These are phyloP conservation scores for Plectus sambesii DNA, from an alignment of 1,140 invertebrate species.

Conservation along the genomic window DNA sequence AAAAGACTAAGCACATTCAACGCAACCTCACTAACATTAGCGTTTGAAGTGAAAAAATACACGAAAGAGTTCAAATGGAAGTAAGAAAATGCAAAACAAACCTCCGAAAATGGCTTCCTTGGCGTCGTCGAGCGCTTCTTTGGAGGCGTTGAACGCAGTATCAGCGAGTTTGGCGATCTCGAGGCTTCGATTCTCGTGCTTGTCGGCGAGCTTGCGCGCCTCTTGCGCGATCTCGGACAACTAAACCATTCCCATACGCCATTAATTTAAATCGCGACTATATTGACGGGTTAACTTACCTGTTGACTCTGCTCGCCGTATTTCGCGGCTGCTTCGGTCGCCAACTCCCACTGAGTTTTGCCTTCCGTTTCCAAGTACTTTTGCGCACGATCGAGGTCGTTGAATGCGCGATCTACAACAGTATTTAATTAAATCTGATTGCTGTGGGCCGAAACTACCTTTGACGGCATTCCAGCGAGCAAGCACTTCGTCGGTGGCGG, in stretches of 20 bases:
- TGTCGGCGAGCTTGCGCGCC: slow-evolving; percentile 24
- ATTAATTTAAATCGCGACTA: background rate
- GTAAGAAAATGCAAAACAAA: slow-evolving; percentile 17
- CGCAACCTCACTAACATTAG: no score
- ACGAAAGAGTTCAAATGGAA: slow-evolving; percentile 26
- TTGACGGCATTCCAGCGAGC: slow-evolving; percentile 28
- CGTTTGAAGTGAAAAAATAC: no score
- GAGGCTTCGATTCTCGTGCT: slow-evolving; percentile 25
- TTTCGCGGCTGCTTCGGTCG: slow-evolving; percentile 34
- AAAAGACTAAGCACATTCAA: no score
- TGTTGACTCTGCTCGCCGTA: slow-evolving; percentile 39
- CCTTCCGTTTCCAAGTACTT: slow-evolving; percentile 39
- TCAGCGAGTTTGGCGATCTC: slow-evolving; percentile 34
- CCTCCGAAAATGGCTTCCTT: slow-evolving; percentile 45
- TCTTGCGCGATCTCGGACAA: slow-evolving; percentile 33
- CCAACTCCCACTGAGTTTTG: slow-evolving; percentile 25
- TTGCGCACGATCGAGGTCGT: slow-evolving; percentile 33
- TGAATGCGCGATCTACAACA: slow-evolving; percentile 9
- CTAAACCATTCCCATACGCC: slow-evolving; percentile 10
- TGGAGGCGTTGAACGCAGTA: slow-evolving; percentile 26
- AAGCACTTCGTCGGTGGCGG: slow-evolving; percentile 18
- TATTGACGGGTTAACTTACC: slow-evolving; percentile 18
- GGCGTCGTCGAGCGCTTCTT: slow-evolving; percentile 35
- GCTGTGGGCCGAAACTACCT: slow-evolving; percentile 13
- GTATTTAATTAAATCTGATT: slow-evolving; percentile 4